Evolutionary conservation across 2,888 invertebrate genomes (phyloP).

Genomic region (Hyles lineata): DNA sequence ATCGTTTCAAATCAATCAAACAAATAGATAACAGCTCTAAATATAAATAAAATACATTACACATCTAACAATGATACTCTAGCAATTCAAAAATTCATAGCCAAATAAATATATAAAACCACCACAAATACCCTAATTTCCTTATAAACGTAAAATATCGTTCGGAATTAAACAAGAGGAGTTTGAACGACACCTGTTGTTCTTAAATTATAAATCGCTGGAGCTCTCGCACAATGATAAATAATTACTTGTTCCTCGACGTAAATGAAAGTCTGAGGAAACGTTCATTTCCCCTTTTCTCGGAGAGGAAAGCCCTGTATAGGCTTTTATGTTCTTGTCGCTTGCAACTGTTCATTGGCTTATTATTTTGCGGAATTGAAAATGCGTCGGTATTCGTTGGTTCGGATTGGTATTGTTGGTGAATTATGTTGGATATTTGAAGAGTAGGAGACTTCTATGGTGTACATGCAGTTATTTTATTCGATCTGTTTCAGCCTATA

Average conservation of each 20-base stretch:
- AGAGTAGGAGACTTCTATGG: not conserved
- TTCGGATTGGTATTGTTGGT: not conserved
- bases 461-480: too few relatives aligned
- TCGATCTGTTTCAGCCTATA: too few relatives aligned
- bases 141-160: not conserved
- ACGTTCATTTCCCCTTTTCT: slow-evolving; percentile 50
- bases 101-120: not conserved
- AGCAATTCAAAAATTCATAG: not conserved
- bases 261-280: slow-evolving; percentile 44
- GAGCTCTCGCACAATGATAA: slow-evolving; percentile 39
- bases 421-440: not conserved
- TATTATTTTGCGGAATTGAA: slow-evolving; percentile 10
- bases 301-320: slow-evolving; percentile 33
- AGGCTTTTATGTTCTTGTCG: slow-evolving; percentile 21
- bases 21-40: too few relatives aligned
- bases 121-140: not conserved
- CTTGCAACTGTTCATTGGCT: slow-evolving; percentile 34
- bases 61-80: too few relatives aligned
- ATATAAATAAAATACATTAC: too few relatives aligned
- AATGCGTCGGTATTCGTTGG: not conserved
- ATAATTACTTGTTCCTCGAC: slow-evolving; percentile 48
- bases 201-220: slow-evolving; percentile 36
- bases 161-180: slow-evolving; percentile 4
- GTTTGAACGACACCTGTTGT: slow-evolving; percentile 32
- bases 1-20: too few relatives aligned